Conservation (phyloP, 2,888 invertebrate species). For the Ectropis crepuscularia region DNA sequence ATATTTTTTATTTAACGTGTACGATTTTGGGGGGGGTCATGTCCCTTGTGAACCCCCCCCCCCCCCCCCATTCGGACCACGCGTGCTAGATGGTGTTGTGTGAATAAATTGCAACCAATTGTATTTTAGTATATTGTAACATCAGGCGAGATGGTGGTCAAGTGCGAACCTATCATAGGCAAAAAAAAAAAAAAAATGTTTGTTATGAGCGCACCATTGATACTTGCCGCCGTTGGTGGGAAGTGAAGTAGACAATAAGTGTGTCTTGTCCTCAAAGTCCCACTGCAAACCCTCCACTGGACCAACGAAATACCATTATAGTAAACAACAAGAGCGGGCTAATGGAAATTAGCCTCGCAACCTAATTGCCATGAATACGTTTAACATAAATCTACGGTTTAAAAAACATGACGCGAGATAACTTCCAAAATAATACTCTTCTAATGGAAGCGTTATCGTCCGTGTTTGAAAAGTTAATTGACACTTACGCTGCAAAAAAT, state of each 20-base stretch:
- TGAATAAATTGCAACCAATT: too few species aligned
- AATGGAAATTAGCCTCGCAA: constrained; percentile 64
- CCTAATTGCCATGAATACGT: constrained; percentile 68
- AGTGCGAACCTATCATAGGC: too few species aligned
- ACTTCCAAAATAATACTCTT: constrained; percentile 41
- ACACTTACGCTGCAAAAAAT: constrained; percentile 32
- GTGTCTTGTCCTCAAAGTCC: background rate
- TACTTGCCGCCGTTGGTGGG: too few species aligned
- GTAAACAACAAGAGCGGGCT: constrained; percentile 55
- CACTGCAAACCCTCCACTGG: constrained; percentile 30
- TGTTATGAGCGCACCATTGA: too few species aligned
- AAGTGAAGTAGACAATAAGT: background rate
- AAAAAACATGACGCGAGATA: constrained; percentile 61
- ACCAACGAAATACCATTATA: constrained; percentile 48
- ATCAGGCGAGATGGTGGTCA: too few species aligned
- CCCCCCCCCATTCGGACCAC: too few species aligned
- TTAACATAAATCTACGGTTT: constrained; percentile 66
- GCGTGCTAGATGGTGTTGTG: too few species aligned
- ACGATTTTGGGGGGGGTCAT: too few species aligned
- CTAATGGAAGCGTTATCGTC: constrained; percentile 34
- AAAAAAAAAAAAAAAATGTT: too few species aligned
- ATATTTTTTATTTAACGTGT: too few species aligned
- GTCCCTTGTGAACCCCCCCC: too few species aligned
- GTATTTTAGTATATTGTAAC: too few species aligned
- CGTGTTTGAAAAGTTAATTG: constrained; percentile 36